Evolutionary conservation across 2,797 vertebrate genomes (phyloP).

Genomic region (Spinus olivaceus): DNA sequence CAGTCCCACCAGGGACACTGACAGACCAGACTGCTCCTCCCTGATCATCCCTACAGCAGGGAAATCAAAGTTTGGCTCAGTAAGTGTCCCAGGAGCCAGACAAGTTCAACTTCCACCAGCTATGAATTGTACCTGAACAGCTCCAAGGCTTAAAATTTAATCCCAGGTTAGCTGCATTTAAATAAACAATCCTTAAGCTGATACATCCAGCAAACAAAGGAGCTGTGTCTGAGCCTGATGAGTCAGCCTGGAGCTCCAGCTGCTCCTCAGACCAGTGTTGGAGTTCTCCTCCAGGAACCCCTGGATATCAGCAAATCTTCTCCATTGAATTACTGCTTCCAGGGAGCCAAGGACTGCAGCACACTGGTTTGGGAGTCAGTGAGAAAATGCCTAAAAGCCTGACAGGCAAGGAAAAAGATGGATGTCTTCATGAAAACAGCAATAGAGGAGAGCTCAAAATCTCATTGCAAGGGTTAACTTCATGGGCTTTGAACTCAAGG

Average conservation of each 20-base stretch:
- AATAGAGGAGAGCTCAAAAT: neutral
- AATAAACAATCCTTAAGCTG: neutral
- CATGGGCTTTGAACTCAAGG: neutral
- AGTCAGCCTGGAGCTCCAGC: neutral
- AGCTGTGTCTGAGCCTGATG: neutral
- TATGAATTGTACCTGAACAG: neutral
- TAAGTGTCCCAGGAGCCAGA: neutral
- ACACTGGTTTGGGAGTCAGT: neutral
- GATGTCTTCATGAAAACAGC: neutral
- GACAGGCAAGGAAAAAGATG: neutral
- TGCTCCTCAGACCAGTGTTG: neutral
- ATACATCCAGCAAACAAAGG: neutral
- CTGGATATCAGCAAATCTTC: neutral
- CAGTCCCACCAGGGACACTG: neutral
- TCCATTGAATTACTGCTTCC: neutral
- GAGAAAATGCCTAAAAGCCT: neutral
- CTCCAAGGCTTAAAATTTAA: neutral
- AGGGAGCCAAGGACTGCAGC: neutral
- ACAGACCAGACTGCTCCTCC: neutral
- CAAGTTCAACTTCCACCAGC: neutral
- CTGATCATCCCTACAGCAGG: neutral
- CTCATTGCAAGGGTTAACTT: neutral
- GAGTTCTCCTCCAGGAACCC: neutral
- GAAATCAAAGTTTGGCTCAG: neutral
- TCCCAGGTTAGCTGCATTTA: neutral